phyloP scores from a whole-genome alignment of 2,797 vertebrate species.

The Salmo trutta region DNA sequence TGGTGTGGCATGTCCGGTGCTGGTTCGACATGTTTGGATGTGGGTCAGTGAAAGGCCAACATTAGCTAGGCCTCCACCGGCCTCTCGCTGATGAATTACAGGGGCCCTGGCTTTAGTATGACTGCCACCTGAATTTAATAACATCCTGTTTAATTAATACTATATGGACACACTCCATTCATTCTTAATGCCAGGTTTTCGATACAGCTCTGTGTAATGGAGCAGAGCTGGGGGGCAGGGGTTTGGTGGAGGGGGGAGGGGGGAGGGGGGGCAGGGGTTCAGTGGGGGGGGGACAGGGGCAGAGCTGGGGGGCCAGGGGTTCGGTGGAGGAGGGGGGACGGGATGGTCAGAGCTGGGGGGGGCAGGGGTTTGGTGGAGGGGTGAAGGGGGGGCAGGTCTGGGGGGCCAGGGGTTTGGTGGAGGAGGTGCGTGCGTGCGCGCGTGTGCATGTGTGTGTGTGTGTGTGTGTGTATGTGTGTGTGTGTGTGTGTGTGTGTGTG shows the following conservation, averaged over 20 bases:
- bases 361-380: neutral
- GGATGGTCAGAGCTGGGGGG: neutral
- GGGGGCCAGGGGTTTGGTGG: neutral
- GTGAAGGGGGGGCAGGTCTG: neutral
- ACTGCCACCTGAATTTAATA: constrained; percentile 56
- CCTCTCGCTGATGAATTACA: constrained; percentile 61
- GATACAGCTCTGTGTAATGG: constrained; percentile 50
- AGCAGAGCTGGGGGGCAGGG: constrained; percentile 2
- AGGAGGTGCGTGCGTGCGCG: neutral
- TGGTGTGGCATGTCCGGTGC: neutral
- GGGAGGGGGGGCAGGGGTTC: neutral
- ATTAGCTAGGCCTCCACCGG: constrained; percentile 17
- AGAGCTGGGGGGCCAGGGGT: constrained; percentile 2
- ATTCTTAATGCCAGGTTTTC: constrained; percentile 63
- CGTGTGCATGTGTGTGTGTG: no score
- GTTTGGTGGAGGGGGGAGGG: neutral
- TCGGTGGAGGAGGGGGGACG: neutral
- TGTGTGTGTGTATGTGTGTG: no score
- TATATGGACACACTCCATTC: constrained; percentile 57
- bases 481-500: no score
- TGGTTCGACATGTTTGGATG: constrained; percentile 10
- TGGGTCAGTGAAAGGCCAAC: constrained; percentile 17
- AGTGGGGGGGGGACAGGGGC: no score
- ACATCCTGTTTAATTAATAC: constrained; percentile 68
- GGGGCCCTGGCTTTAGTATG: constrained; percentile 51